Evolutionary conservation across 2,888 invertebrate species (phyloP).

Genomic region (Myopa tessellatipennis): DNA sequence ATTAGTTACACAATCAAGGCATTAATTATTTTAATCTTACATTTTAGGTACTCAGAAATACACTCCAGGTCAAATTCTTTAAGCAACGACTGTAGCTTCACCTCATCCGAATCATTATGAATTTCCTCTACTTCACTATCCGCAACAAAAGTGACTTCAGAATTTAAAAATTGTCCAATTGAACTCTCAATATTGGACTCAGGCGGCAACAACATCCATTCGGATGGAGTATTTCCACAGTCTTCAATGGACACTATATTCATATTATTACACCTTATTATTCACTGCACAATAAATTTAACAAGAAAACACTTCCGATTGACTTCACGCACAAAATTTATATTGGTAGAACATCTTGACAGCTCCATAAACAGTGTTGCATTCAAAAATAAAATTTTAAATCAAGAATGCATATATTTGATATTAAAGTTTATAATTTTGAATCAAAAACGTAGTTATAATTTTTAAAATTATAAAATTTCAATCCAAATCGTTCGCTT

Average conservation of each 20-base stretch:
- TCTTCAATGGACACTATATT: not conserved
- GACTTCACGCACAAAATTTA: not conserved
- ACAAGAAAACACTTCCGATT: not conserved
- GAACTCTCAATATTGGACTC: not conserved
- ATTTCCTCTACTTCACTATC: not conserved
- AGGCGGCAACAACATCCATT: not conserved
- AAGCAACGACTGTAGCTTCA: not conserved
- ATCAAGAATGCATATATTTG: too few species aligned
- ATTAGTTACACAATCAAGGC: too few species aligned
- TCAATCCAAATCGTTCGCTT: too few species aligned
- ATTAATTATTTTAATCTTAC: too few species aligned
- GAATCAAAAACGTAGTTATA: too few species aligned
- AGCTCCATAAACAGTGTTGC: not conserved
- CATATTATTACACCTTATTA: not conserved
- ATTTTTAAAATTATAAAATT: too few species aligned
- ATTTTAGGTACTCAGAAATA: too few species aligned
- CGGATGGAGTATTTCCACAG: not conserved
- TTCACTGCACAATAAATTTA: not conserved
- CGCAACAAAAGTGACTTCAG: not conserved
- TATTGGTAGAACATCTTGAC: not conserved
- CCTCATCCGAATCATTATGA: not conserved
- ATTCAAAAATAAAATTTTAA: not conserved
- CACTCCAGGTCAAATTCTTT: slow-evolving; percentile 7
- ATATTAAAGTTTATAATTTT: too few species aligned
- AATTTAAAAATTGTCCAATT: not conserved